Base-by-base conservation (phyloP, 1,140 invertebrate genomes). In the Drosophila persimilis region DNA sequence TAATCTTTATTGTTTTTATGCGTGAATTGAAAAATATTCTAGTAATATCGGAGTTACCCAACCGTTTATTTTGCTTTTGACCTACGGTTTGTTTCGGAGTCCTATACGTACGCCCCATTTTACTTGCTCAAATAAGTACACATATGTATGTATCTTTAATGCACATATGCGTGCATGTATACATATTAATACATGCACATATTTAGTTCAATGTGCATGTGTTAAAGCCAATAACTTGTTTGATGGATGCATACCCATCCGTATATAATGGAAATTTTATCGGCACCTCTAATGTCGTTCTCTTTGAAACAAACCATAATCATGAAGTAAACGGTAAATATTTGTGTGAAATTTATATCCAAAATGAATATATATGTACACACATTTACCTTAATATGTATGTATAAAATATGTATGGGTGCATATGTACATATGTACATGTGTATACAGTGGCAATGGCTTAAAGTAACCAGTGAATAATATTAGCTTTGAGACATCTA, bases 111-210 rank as follows among this genome's bases (percentile, higher is more conserved):
- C 45, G 31, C 5, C 15, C 11, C 24, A 13, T n/a, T n/a, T 43
- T 20, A 6, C 13, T 15, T 13, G 35, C 35, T 0, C 35, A 13
- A 39, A 4, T 13, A 35, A 46, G 26, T 51, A 22, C 51, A 41
- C 22, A 22, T 35, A 50, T 43, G 20, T 35, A 17, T 45, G 35
- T 44, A 47, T 20, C 31, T 43, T 43, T 22, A 48, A 63, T 59
- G 26, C 31, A 56, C 51, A 61, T 59, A 69, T 55, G 48, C 26
- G 70, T 61, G 20, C 13, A 53, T 58, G 48, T 20, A 44, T 47
- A 15, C n/a, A 11, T 43, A 52, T 20, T n/a, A 39, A 61, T 50
- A 17, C 9, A 67, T 59, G 6, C 35, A 41, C 20, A 31, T 46
- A 48, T 50, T 52, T 13, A 6, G 15, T 45, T 43, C 9, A 41